Conservation (phyloP, 2,888 invertebrate genomes). For the Scelioninae gen. 2 region DNA sequence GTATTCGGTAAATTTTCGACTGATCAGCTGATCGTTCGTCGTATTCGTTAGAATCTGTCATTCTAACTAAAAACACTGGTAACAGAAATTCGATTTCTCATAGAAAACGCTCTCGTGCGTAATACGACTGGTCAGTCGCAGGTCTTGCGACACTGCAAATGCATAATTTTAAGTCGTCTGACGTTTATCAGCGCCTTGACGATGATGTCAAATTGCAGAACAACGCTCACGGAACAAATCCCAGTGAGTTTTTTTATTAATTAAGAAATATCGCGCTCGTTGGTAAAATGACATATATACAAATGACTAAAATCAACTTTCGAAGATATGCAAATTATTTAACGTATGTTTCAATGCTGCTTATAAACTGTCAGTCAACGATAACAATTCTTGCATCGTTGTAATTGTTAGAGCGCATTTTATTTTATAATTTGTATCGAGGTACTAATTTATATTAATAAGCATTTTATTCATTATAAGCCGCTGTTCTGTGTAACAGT, state of each 20-base stretch:
- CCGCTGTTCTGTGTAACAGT: not conserved
- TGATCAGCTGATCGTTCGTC: slow-evolving; percentile 37
- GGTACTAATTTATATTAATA: not conserved
- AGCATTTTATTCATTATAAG: not conserved
- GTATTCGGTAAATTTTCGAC: slow-evolving; percentile 31
- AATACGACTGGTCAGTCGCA: slow-evolving; percentile 23
- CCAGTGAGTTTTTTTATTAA: slow-evolving; percentile 66
- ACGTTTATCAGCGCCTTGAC: slow-evolving; percentile 70
- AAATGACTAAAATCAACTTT: not conserved
- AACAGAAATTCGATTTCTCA: not conserved
- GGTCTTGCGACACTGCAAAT: slow-evolving; percentile 41
- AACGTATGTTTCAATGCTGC: not conserved
- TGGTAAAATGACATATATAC: not conserved
- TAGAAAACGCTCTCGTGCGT: slow-evolving; percentile 21
- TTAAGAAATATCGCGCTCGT: not conserved
- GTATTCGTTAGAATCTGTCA: slow-evolving; percentile 25
- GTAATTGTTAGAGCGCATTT: not conserved
- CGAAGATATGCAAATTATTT: not conserved
- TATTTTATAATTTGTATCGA: not conserved
- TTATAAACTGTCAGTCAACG: too few species aligned
- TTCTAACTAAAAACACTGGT: slow-evolving; percentile 6
- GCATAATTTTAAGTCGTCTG: slow-evolving; percentile 59
- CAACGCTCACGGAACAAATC: slow-evolving; percentile 65
- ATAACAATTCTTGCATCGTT: not conserved
- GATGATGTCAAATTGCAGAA: slow-evolving; percentile 67